Base-by-base conservation (phyloP, 1,140 invertebrate species). In the Drosophila aff. region DNA sequence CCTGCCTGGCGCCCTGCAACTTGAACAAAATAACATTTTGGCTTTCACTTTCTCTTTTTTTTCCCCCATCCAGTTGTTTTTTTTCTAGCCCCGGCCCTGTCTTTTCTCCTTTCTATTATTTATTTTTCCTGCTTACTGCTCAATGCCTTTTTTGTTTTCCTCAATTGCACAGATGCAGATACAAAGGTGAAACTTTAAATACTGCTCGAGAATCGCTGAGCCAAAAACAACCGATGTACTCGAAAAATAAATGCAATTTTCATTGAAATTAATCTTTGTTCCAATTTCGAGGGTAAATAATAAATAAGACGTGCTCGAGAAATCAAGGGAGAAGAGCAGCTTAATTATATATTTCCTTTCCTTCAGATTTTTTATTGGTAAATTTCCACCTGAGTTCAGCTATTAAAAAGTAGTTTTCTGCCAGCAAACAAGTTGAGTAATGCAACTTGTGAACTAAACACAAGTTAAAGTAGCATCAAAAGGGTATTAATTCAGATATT, bases 21-120 rank as follows among this genome's bases (percentile, higher is more conserved):
- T 76, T 47, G 57, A 49, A 65, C 64, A 75, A 76, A 80, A 79
- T 81, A 81, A 63, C 58, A 75, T 76, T 76, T 81, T 67, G 59
- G 64, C 72, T 76, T 60, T 60, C 47, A 41, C 63, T 71, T 72
- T 21, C 21, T 21, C 21, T 21, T 79, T 49, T 44, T 21, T 55
- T n/a, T 2, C 2, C n/a, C 3, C 26, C 36, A 36, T 31, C 16
- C 26, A 36, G 18, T 55, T 55, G 58, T 11, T 15, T 26, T 60
- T n/a, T 64, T 64, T 64, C 23, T 47, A 47, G 47, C 41, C 23
- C 9, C 41, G 21, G 36, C 60, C 36, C 16, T 16, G 13, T 16
- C 41, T 52, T 63, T 63, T 40, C 23, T 41, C 21, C 16, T 10
- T 16, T 15, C 38, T 41, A 73, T 72, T 69, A 43, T 36, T 72